Conservation (phyloP, 37 sponge, comb jelly and placozoan species). For the Ephydatia muelleri region DNA sequence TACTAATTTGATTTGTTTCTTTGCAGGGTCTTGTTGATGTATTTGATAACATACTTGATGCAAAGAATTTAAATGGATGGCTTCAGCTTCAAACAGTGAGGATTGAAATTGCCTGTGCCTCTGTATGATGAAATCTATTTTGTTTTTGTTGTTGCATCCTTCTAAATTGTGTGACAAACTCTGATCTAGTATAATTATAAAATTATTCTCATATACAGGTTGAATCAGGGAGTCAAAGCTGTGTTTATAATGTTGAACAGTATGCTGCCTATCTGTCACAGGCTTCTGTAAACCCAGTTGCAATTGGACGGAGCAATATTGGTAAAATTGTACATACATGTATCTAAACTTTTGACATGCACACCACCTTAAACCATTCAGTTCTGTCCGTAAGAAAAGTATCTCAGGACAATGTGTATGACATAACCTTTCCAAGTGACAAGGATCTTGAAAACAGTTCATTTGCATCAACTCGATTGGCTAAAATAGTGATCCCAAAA, state of each 20-base stretch:
- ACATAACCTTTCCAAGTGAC: neutral
- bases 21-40: slow-evolving; percentile 31
- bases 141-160: no score
- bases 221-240: slow-evolving; percentile 24
- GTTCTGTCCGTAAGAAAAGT: neutral
- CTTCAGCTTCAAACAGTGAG: slow-evolving; percentile 25
- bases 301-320: neutral
- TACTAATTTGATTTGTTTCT: neutral
- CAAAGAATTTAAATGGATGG: slow-evolving; percentile 42
- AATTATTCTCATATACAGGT: slow-evolving; percentile 7
- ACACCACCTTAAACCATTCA: neutral
- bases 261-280: slow-evolving; percentile 29
- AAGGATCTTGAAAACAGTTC: neutral
- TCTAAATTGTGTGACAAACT: no score
- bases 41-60: slow-evolving; percentile 30
- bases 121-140: no score
- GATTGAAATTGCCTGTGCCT: neutral
- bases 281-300: neutral
- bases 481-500: neutral
- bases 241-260: slow-evolving; percentile 47
- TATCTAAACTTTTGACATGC: no score
- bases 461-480: neutral
- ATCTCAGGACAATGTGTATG: neutral
- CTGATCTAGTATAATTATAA: no score
- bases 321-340: neutral